Base-by-base conservation (phyloP, 2,113 vertebrate genomes). In the Nipponia nippon region DNA sequence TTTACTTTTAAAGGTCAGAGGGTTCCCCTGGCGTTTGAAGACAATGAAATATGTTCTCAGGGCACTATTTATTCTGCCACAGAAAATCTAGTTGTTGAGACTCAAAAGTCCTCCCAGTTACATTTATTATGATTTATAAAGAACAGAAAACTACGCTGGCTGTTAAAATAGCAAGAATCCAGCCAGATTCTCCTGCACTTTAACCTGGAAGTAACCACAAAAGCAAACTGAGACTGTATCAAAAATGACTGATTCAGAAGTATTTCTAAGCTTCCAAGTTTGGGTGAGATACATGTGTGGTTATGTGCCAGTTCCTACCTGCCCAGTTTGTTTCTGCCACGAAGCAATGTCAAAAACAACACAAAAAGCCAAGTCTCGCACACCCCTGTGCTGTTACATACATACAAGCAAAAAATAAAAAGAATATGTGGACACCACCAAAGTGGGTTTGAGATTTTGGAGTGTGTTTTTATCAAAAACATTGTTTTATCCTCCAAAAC, bases 1-100 rank as follows among this genome's bases (percentile, higher is more conserved):
- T 96, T 95, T 97, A 61, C 52, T 56, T 96, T 93, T 92, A 84
- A 92, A 70, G 32, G 42, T 90, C 87, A 96, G 56, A 87, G 83
- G 44, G 34, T 77, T 80, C 59, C 42, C 17, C 4, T 49, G 77
- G 50, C 86, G 81, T 95, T 95, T 97, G 77, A 84, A 95, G 88
- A 62, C 12, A 61, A 82, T 63, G 65, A 89, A 95, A 66, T 29
- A 65, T 70, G 89, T 86, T 89, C 89, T 94, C 46, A 67, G 40
- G 52, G 47, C 27, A 56, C n/a, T 93, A 38, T 63, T 93, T 56
- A 72, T 49, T 95, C 88, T 87, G 47, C 50, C 84, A 59, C 21
- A 59, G 50, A 81, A 93, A 80, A 82, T 56, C 38, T 26, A 46
- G 71, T 30, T 84, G 40, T 34, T 62, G 76, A 82, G 49, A 59